phyloP scores from a whole-genome alignment of 2,797 vertebrate species.

The Poecilia picta region DNA sequence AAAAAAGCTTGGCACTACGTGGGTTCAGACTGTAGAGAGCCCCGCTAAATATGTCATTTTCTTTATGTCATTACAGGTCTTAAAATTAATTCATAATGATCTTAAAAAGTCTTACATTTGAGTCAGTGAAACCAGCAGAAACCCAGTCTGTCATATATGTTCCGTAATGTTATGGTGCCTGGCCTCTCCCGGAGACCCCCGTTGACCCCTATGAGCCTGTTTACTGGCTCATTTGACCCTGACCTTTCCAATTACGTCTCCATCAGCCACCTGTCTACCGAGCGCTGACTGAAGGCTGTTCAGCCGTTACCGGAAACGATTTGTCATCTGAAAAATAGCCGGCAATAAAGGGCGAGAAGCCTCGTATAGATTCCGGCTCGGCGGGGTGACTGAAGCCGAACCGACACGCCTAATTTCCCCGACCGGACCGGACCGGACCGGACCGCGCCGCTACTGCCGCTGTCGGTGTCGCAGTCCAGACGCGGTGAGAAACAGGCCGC shows the following conservation, averaged over 20 bases:
- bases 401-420: constrained; percentile 63
- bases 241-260: constrained; percentile 72
- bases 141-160: neutral
- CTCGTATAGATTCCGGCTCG: constrained; percentile 37
- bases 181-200: constrained; percentile 46
- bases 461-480: constrained; percentile 58
- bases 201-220: constrained; percentile 63
- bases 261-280: constrained; percentile 59
- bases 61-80: too few species aligned
- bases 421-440: constrained; percentile 40
- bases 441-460: constrained; percentile 41
- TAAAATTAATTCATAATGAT: too few species aligned
- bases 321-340: constrained; percentile 63
- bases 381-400: constrained; percentile 44
- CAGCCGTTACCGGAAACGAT: constrained; percentile 47
- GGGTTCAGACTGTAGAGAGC: too few species aligned
- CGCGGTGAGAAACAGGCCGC: constrained; percentile 46
- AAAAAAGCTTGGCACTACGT: too few species aligned
- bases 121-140: constrained; percentile 14
- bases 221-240: constrained; percentile 75
- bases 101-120: too few species aligned
- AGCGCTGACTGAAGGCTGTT: constrained; percentile 47
- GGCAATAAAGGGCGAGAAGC: constrained; percentile 55
- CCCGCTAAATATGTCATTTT: too few species aligned
- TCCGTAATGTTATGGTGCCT: constrained; percentile 33